Evolutionary conservation across 2,888 invertebrate species (phyloP), one percentile per base, ranked within the genome.

Genomic region (Orthonevra nobilis): DNA sequence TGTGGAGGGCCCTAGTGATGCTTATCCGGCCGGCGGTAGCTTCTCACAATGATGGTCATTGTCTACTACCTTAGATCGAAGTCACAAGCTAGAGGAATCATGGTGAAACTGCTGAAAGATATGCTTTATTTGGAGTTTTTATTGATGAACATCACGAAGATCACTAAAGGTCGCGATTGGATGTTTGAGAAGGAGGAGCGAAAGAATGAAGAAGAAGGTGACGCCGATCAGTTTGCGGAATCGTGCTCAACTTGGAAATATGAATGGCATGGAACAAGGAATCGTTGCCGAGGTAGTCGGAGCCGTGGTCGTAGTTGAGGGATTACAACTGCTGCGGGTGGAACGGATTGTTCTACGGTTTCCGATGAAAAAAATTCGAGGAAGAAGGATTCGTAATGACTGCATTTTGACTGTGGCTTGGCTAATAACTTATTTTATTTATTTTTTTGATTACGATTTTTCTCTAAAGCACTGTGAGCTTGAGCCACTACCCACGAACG

Each of bases 101-200:
- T 92, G 90, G 92, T 92, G 63, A 86, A 87, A 44, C 89, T 92
- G 60, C 89, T 94, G 74, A 90, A 92, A 0, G 91, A 91, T 61
- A 92, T 94, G 92, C 87, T 94, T 82, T 87, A 91, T 42, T 89
- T 92, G 83, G 92, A 93, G 84, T 94, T 92, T 88, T 89, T 94
- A 64, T 89, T 94, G 17, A 87, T 90, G 44, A 91, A 91, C 85
- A 92, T 93, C 81, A 87, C 91, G 9, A 91, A 91, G 83, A 90
- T 92, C 9, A 90, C 92, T 23, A 90, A 91, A 73, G 91, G 92
- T 87, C 81, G 82, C 91, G 85, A 85, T 84, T 86, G 84, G 82
- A 32, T 82, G 52, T 82, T 81, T n/a, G 81, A 82, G 20, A 72
- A 83, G 1, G 81, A 81, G 5, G 68, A 82, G 20, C 46, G 48